These are phyloP conservation scores for Drosophila flavopinicola DNA, from an alignment of 2,888 invertebrate genomes.

Conservation along the genomic window DNA sequence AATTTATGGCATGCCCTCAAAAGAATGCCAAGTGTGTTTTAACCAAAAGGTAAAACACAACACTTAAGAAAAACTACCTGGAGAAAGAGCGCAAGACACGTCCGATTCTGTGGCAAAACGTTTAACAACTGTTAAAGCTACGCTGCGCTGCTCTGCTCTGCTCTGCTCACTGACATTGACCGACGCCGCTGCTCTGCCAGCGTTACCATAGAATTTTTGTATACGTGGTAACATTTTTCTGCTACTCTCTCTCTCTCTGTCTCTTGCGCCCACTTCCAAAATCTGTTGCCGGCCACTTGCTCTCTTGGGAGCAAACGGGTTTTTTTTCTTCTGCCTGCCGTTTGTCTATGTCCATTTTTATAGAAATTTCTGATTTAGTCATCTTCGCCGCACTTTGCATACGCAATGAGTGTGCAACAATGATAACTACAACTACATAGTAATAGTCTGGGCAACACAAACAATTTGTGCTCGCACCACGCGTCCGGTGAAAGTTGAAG, in stretches of 20 bases:
- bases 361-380: constrained; percentile 19
- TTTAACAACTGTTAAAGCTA: constrained; percentile 62
- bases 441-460: constrained; percentile 15
- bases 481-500: constrained; percentile 60
- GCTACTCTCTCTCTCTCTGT: constrained; percentile 47
- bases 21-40: constrained; percentile 31
- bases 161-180: constrained; percentile 61
- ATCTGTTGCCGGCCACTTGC: constrained; percentile 29
- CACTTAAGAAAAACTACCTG: constrained; percentile 20
- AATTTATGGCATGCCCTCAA: constrained; percentile 35
- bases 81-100: constrained; percentile 43
- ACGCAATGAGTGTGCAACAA: constrained; percentile 22
- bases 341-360: constrained; percentile 6
- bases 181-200: constrained; percentile 48
- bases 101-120: constrained; percentile 48
- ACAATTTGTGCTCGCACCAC: constrained; percentile 8
- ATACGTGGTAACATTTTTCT: constrained; percentile 77
- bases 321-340: constrained; percentile 51
- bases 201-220: constrained; percentile 57
- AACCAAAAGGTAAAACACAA: constrained; percentile 1
- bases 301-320: constrained; percentile 54
- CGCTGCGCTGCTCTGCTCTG: constrained; percentile 4
- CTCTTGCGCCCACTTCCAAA: neutral
- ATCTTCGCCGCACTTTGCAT: constrained; percentile 18
- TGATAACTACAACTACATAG: constrained; percentile 1